Evolutionary conservation across 2,113 vertebrate genomes (phyloP).

Genomic region (Sander vitreus): DNA sequence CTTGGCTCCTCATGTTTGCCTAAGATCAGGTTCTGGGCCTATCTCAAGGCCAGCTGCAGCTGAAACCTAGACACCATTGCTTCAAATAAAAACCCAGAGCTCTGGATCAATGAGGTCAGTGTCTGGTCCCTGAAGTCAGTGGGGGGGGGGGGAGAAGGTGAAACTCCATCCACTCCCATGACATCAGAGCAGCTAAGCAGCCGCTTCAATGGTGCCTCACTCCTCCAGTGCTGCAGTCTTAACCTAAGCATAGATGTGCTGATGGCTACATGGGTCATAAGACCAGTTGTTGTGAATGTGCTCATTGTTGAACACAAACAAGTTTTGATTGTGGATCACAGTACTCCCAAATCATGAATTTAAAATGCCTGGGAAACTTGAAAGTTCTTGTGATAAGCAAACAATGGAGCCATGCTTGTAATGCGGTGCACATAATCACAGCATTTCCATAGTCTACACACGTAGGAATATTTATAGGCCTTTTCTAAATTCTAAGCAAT

Average conservation of each 20-base stretch:
- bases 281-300: slow-evolving; percentile 73
- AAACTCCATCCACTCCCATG: slow-evolving; percentile 69
- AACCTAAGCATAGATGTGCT: slow-evolving; percentile 35
- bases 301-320: slow-evolving; percentile 65
- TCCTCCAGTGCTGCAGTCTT: slow-evolving; percentile 36
- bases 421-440: slow-evolving; percentile 11
- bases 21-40: slow-evolving; percentile 70
- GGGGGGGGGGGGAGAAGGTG: slow-evolving; percentile 29
- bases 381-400: slow-evolving; percentile 32
- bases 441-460: slow-evolving; percentile 43
- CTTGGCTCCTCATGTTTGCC: slow-evolving; percentile 63
- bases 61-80: slow-evolving; percentile 67
- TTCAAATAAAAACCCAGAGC: slow-evolving; percentile 59
- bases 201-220: slow-evolving; percentile 34
- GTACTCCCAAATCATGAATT: slow-evolving; percentile 43
- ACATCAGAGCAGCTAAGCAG: slow-evolving; percentile 54
- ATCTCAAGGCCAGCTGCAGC: slow-evolving; percentile 69
- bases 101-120: slow-evolving; percentile 72
- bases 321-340: slow-evolving; percentile 55
- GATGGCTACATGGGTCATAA: slow-evolving; percentile 63
- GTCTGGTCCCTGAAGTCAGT: slow-evolving; percentile 66
- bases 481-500: slow-evolving; percentile 45
- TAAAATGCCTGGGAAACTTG: slow-evolving; percentile 4
- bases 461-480: slow-evolving; percentile 32
- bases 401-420: slow-evolving; percentile 20